A percentile compares a stretch with the other conserved stretches of the same genome.
phyloP scores from a whole-genome alignment of 1,140 invertebrate species.

The Thaumetopoea pityocampa region DNA sequence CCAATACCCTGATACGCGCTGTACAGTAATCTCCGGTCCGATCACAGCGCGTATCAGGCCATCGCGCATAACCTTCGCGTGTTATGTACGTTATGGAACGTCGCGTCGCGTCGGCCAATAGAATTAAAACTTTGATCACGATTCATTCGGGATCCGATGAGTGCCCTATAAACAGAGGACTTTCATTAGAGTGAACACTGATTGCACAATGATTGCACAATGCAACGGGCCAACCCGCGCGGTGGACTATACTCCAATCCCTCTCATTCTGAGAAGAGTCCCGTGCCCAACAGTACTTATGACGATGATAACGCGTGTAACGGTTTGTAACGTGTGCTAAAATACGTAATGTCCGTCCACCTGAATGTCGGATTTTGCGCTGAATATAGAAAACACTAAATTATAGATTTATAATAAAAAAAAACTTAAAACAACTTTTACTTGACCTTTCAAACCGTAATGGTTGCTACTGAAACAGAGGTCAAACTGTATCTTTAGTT shows the following conservation, averaged over 20 bases:
- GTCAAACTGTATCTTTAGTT: too few species aligned
- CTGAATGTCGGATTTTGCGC: too few species aligned
- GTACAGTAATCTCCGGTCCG: too few species aligned
- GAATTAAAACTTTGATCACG: constrained; percentile 29
- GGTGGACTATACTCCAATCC: neutral
- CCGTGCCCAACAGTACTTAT: neutral
- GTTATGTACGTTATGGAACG: constrained; percentile 14
- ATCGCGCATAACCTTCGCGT: constrained; percentile 27
- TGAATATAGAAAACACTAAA: too few species aligned
- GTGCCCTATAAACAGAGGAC: constrained; percentile 15
- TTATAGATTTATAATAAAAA: too few species aligned
- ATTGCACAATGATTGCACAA: constrained; percentile 6
- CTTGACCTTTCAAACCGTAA: too few species aligned
- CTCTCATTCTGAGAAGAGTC: too few species aligned
- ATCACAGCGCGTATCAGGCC: constrained; percentile 24
- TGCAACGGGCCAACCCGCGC: constrained; percentile 8
- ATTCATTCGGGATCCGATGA: constrained; percentile 31
- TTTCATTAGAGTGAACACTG: constrained; percentile 15
- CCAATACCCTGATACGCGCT: constrained; percentile 21
- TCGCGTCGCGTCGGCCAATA: constrained; percentile 11
- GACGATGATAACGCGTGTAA: neutral
- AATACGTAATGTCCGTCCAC: too few species aligned
- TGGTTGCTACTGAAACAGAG: too few species aligned
- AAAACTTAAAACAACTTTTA: too few species aligned
- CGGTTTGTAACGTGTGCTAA: too few species aligned